Evolutionary conservation across 2,113 vertebrate species (phyloP).

Genomic region (Ardeotis arabs): DNA sequence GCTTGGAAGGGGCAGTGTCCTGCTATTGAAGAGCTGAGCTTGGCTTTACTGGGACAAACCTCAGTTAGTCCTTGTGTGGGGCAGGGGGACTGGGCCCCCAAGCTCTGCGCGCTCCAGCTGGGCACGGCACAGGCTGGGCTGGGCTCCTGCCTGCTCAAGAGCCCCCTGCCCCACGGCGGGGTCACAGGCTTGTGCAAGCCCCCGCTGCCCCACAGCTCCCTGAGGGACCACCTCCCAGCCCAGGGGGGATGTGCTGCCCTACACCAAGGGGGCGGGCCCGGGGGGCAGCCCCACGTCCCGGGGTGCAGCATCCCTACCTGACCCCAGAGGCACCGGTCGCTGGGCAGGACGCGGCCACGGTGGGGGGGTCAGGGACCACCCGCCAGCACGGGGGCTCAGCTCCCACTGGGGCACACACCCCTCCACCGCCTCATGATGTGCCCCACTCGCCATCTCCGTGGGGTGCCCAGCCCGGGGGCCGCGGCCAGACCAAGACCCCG

Average conservation of each 20-base stretch:
- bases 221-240: fast-evolving
- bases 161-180: fast-evolving
- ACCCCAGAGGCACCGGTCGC: fast-evolving
- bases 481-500: too few species aligned
- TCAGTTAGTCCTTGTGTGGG: fast-evolving
- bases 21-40: not conserved
- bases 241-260: not conserved
- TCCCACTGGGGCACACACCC: not conserved
- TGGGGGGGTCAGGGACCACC: fast-evolving
- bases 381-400: fast-evolving
- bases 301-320: not conserved
- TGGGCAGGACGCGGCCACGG: fast-evolving
- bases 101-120: fast-evolving
- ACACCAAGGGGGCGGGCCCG: fast-evolving
- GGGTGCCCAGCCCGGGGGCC: not conserved
- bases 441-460: not conserved
- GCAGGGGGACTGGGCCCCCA: not conserved
- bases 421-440: too few species aligned
- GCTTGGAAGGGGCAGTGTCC: fast-evolving
- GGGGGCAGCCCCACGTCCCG: fast-evolving
- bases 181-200: too few species aligned
- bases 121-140: not conserved
- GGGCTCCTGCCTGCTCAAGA: not conserved
- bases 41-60: not conserved
- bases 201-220: not conserved